Conservation (phyloP, 2,888 invertebrate species). For the Charanyca ferruginea region DNA sequence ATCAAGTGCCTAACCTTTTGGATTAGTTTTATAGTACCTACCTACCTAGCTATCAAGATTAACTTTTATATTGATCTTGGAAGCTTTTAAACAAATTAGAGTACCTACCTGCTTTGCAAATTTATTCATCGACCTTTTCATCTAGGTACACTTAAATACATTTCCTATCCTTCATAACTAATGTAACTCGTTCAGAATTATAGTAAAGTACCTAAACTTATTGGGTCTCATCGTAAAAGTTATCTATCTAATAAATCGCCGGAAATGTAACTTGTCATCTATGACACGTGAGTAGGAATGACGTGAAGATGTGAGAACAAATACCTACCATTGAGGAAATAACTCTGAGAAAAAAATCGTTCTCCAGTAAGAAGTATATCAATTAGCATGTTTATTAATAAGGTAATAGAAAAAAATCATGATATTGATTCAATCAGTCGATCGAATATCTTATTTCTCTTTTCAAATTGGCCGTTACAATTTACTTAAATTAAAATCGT, state of each 20-base stretch:
- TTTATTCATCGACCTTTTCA: conserved; percentile 2
- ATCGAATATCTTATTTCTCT: not conserved
- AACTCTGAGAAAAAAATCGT: not conserved
- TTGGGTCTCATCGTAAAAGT: conserved; percentile 17
- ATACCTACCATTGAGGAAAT: conserved; percentile 17
- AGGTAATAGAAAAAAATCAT: too few relatives aligned
- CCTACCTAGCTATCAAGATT: not conserved
- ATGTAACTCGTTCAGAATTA: conserved; percentile 6
- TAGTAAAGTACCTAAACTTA: conserved; percentile 1
- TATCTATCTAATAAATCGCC: conserved; percentile 38
- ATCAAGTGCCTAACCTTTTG: conserved; percentile 10
- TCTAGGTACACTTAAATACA: not conserved
- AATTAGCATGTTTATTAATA: not conserved
- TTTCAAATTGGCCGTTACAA: too few relatives aligned
- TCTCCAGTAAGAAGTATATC: not conserved
- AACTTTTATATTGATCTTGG: conserved; percentile 19
- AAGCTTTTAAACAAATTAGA: conserved; percentile 16
- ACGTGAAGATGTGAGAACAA: conserved; percentile 22
- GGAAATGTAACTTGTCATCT: conserved; percentile 47
- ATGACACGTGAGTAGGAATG: conserved; percentile 29
- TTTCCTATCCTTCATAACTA: not conserved
- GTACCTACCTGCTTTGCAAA: not conserved
- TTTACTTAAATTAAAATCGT: too few relatives aligned
- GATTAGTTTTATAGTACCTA: conserved; percentile 30
- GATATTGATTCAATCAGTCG: not conserved